A percentile compares a stretch with the other conserved stretches of the same genome.
Conservation (phyloP, 2,113 vertebrate genomes). For the Catharus bicknelli region DNA sequence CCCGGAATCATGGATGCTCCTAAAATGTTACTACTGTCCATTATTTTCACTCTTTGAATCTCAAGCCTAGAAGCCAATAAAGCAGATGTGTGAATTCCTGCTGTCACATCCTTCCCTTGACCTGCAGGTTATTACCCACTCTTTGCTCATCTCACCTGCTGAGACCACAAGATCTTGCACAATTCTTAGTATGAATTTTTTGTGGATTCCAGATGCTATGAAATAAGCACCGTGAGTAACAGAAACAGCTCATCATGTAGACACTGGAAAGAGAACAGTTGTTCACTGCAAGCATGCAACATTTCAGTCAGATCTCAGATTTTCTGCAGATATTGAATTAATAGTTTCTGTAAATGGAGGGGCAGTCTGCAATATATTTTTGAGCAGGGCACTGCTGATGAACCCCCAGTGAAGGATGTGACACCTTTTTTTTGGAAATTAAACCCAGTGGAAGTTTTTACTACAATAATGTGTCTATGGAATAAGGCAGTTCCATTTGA, state of each 20-base stretch:
- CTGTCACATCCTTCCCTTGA: background rate
- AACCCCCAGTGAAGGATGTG: background rate
- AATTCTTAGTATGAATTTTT: background rate
- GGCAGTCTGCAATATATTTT: background rate
- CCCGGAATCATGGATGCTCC: background rate
- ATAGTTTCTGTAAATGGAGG: background rate
- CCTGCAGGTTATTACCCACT: background rate
- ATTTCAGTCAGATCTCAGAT: background rate
- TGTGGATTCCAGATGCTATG: background rate
- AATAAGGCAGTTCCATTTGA: background rate
- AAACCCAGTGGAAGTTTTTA: background rate
- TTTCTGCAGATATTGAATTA: background rate
- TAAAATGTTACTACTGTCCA: background rate
- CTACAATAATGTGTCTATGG: background rate
- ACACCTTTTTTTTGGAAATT: background rate
- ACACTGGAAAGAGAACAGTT: background rate
- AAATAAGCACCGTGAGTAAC: background rate
- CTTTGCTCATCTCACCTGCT: background rate
- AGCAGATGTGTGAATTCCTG: background rate
- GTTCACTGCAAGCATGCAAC: background rate
- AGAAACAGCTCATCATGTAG: background rate
- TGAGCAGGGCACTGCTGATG: background rate
- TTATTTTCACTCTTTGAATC: background rate
- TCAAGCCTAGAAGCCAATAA: background rate
- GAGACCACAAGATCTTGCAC: background rate